These are phyloP conservation scores for Dipodomys ordii DNA, from an alignment of 2,113 vertebrate genomes.

Conservation along the genomic window DNA sequence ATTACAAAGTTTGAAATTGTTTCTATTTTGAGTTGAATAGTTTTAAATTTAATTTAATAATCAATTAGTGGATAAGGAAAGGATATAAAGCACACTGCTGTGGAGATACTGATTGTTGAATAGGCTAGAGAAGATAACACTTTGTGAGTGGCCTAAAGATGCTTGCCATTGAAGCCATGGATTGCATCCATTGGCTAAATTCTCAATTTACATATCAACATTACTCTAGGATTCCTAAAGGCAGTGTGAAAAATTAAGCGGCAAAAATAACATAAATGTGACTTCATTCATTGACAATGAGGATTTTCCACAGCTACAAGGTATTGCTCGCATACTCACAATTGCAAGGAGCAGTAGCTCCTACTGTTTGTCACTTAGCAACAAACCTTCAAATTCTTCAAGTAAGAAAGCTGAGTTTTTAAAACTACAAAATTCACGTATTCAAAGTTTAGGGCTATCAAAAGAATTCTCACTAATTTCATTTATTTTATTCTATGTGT, in stretches of 20 bases:
- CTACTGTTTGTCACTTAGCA: conserved; percentile 6
- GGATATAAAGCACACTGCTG: background rate
- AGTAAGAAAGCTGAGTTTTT: conserved; percentile 15
- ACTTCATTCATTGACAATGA: conserved; percentile 37
- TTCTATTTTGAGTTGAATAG: conserved; percentile 10
- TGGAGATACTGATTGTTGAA: background rate
- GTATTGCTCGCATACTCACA: conserved; percentile 25
- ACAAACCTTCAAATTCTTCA: conserved; percentile 25
- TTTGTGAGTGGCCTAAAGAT: background rate
- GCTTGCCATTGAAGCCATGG: background rate
- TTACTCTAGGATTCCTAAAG: conserved; percentile 36
- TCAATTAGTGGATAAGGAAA: background rate
- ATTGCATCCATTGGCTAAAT: background rate
- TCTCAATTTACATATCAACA: conserved; percentile 53
- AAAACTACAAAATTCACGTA: conserved; percentile 20
- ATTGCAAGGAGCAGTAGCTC: background rate
- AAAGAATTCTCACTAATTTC: conserved; percentile 23
- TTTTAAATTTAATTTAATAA: background rate
- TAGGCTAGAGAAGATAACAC: background rate
- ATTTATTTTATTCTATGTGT: no score
- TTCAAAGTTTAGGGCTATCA: background rate
- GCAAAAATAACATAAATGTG: conserved; percentile 36
- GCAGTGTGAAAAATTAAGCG: conserved; percentile 40
- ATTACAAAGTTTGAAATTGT: background rate
- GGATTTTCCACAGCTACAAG: background rate